A percentile compares a stretch with the other conserved stretches of the same genome.
These are phyloP conservation scores for Odocoileus virginianus DNA, from an alignment of 2,113 vertebrate species.

Conservation along the genomic window DNA sequence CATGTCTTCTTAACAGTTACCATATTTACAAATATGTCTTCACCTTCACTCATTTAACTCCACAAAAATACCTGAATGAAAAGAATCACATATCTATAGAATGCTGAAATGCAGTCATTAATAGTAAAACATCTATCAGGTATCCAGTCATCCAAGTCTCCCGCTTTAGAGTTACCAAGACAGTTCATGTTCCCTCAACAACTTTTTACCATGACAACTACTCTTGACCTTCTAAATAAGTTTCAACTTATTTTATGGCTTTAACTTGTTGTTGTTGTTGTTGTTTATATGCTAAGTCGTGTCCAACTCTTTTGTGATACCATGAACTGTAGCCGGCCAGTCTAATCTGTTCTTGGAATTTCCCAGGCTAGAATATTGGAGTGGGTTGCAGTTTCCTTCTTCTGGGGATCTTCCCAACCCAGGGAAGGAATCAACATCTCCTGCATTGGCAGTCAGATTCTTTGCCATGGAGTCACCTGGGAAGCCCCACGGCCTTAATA, in stretches of 20 bases:
- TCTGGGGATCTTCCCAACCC: not conserved
- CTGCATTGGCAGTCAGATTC: not conserved
- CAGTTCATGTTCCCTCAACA: not conserved
- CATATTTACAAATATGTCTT: not conserved
- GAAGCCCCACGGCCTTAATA: not conserved
- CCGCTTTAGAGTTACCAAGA: not conserved
- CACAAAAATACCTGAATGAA: not conserved
- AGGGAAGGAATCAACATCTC: not conserved
- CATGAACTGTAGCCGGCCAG: not conserved
- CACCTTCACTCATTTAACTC: not conserved
- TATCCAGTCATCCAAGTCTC: not conserved
- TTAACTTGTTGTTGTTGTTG: not conserved
- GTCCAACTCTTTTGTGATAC: not conserved
- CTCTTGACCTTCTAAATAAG: not conserved
- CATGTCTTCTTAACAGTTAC: not conserved
- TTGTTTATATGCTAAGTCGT: not conserved
- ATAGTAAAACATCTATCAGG: not conserved
- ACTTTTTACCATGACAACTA: not conserved
- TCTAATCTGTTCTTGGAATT: not conserved
- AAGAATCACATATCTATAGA: not conserved
- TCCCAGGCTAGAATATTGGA: not conserved
- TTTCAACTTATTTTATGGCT: not conserved
- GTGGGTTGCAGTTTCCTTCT: not conserved
- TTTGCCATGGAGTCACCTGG: not conserved
- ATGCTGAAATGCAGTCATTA: not conserved